A percentile compares a stretch with the other conserved stretches of the same genome.
These are phyloP conservation scores for Trogon melanurus DNA, from an alignment of 2,113 vertebrate species.

Conservation along the genomic window DNA sequence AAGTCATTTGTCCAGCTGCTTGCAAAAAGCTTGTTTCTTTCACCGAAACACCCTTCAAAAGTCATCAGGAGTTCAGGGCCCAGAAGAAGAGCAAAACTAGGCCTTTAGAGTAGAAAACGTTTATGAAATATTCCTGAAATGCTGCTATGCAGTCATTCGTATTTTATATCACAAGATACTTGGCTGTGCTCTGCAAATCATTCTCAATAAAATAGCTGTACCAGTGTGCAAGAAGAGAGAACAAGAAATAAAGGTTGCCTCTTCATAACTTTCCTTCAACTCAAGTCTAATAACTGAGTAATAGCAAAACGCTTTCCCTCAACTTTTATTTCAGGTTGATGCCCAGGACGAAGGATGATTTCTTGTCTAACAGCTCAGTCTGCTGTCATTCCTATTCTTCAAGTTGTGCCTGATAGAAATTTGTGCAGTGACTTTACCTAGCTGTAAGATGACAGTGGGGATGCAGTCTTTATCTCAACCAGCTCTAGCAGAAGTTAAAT, in stretches of 20 bases:
- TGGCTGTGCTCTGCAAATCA: not conserved
- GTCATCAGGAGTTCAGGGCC: not conserved
- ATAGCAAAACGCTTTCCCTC: not conserved
- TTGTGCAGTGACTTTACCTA: not conserved
- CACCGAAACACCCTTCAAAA: not conserved
- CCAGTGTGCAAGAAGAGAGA: not conserved
- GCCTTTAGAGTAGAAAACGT: not conserved
- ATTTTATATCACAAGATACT: not conserved
- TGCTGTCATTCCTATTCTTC: not conserved
- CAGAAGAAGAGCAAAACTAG: not conserved
- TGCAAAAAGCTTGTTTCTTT: not conserved
- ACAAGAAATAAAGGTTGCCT: not conserved
- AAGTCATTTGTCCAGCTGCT: not conserved
- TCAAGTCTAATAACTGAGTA: not conserved
- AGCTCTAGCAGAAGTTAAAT: not conserved
- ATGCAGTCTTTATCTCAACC: not conserved
- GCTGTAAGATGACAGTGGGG: not conserved
- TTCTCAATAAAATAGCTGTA: not conserved
- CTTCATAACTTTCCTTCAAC: not conserved
- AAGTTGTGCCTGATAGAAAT: accelerated
- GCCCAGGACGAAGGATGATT: not conserved
- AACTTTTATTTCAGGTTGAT: not conserved
- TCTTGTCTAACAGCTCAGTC: not conserved
- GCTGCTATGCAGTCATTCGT: accelerated
- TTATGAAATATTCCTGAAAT: not conserved